Percentiles rank a stretch among this genome's conserved stretches.
phyloP scores from a whole-genome alignment of 2,113 vertebrate genomes.

The Serinus canaria region DNA sequence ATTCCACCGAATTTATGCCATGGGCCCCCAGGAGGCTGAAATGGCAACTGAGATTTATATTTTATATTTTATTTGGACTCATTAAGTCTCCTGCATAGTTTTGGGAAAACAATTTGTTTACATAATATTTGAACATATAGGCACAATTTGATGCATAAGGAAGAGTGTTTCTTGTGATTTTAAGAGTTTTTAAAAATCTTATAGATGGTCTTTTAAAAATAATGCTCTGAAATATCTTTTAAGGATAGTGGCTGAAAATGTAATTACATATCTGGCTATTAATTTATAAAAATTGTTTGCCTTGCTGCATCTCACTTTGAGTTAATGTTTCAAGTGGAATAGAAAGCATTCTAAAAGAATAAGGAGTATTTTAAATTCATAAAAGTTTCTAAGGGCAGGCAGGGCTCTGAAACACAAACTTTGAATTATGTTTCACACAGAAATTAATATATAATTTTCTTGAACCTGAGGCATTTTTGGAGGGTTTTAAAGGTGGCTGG shows the following conservation, averaged over 20 bases:
- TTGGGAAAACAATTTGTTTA: slow-evolving; percentile 59
- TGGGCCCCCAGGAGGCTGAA: slow-evolving; percentile 5
- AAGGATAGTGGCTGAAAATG: slow-evolving; percentile 1
- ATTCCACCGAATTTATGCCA: slow-evolving; percentile 49
- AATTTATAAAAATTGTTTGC: not conserved
- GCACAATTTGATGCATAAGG: slow-evolving; percentile 59
- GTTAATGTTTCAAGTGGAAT: not conserved
- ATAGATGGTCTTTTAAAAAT: slow-evolving; percentile 39
- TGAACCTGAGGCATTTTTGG: not conserved
- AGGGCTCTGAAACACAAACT: not conserved
- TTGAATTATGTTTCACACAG: not conserved
- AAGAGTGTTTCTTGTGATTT: slow-evolving; percentile 65
- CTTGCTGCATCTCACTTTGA: slow-evolving; percentile 31
- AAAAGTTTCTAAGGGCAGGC: not conserved
- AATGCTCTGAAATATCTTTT: slow-evolving; percentile 27
- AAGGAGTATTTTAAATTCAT: not conserved
- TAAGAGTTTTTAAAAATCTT: slow-evolving; percentile 66
- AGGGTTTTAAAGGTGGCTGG: not conserved
- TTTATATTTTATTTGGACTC: slow-evolving; percentile 60
- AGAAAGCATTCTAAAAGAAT: slow-evolving; percentile 18
- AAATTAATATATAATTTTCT: not conserved
- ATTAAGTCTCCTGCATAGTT: slow-evolving; percentile 62
- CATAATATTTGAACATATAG: slow-evolving; percentile 50
- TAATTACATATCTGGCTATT: slow-evolving; percentile 15
- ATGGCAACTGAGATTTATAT: slow-evolving; percentile 43